Conservation (phyloP, 2,888 invertebrate species). For the Tridacna gigas region DNA sequence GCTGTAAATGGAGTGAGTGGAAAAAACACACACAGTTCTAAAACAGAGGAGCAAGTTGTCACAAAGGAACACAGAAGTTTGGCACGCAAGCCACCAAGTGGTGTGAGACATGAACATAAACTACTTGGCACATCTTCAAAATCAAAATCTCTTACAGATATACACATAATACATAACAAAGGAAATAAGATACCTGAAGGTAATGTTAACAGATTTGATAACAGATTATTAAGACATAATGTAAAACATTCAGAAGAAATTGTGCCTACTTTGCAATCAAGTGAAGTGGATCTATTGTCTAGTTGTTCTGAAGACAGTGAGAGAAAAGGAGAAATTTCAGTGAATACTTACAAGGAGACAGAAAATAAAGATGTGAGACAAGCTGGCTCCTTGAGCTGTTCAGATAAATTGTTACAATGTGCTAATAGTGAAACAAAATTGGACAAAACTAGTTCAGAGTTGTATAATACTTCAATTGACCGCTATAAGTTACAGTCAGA, state of each 20-base stretch:
- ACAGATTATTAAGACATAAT: constrained; percentile 1
- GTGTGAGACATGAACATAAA: constrained; percentile 14
- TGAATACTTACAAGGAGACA: background rate
- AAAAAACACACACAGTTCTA: background rate
- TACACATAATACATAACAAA: constrained; percentile 12
- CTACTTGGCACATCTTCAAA: constrained; percentile 16
- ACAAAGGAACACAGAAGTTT: constrained; percentile 7
- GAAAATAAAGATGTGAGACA: background rate
- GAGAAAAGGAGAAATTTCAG: background rate
- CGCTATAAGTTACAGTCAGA: background rate
- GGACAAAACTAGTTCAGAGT: background rate
- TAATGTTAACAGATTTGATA: constrained; percentile 19
- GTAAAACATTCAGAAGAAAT: background rate
- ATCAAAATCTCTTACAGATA: constrained; percentile 21
- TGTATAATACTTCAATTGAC: background rate
- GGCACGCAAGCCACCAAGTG: constrained; percentile 23
- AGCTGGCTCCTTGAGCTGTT: background rate
- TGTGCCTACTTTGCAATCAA: background rate
- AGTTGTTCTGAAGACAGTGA: background rate
- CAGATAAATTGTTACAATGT: background rate
- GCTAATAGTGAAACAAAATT: background rate
- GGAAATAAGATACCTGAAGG: constrained; percentile 20
- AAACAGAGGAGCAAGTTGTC: background rate
- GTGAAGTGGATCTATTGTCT: background rate
- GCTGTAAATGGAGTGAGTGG: background rate